These are phyloP conservation scores for Atherix ibis DNA, from an alignment of 2,888 invertebrate species.

Conservation along the genomic window DNA sequence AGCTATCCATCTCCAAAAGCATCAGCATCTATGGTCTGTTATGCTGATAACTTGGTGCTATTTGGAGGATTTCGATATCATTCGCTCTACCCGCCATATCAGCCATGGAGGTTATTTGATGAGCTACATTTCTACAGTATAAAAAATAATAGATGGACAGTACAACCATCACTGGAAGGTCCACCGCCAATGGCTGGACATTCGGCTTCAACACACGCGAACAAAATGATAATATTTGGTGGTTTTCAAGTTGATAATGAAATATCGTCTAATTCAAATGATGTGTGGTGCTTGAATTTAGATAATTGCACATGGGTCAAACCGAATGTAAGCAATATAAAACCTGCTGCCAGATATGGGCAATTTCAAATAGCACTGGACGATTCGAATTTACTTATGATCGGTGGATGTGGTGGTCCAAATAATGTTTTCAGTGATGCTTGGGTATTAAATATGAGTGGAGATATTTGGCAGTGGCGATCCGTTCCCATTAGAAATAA, in stretches of 20 bases:
- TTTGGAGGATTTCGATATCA: conserved; percentile 96
- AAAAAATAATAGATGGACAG: conserved; percentile 59
- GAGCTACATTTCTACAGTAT: conserved; percentile 83
- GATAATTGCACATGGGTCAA: conserved; percentile 60
- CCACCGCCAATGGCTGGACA: conserved; percentile 65
- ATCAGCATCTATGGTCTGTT: conserved; percentile 80
- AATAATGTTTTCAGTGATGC: conserved; percentile 77
- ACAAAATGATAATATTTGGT: conserved; percentile 73
- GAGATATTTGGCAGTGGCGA: conserved; percentile 56
- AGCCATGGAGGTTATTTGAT: conserved; percentile 76
- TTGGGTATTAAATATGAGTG: conserved; percentile 72
- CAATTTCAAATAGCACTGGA: conserved; percentile 80
- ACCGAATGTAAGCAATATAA: conserved; percentile 48
- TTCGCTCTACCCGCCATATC: conserved; percentile 67
- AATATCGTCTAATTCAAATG: conserved; percentile 49
- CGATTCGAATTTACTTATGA: conserved; percentile 57
- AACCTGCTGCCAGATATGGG: conserved; percentile 75
- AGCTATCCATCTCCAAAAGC: conserved; percentile 93
- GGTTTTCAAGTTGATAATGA: conserved; percentile 41
- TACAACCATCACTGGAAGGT: conserved; percentile 16
- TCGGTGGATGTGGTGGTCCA: conserved; percentile 80
- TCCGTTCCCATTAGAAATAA: conserved; percentile 59
- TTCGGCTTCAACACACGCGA: conserved; percentile 70
- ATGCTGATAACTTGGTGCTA: conserved; percentile 65
- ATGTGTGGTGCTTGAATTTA: conserved; percentile 79